Base-by-base conservation (phyloP, 1,140 invertebrate species). In the Drosophila nigromelanica region DNA sequence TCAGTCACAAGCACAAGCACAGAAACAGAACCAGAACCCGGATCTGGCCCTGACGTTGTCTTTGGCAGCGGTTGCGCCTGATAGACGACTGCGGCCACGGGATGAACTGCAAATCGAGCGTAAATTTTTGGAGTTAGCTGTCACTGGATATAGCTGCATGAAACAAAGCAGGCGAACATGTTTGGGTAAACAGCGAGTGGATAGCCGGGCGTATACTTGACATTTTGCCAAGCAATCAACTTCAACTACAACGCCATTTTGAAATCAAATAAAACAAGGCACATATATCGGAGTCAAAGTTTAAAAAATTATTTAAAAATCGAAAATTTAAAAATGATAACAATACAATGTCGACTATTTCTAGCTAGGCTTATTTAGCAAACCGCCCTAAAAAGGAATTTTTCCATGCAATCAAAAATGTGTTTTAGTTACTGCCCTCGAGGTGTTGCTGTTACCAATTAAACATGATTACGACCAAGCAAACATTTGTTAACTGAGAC, bases 41-140 rank as follows among this genome's bases (percentile, higher is more conserved):
- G 12, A 12, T 7, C 39, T 45, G 33, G 15, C 39, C 30, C 42
- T 42, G 27, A 45, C 33, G 7, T 18, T 39, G 24, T 10, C 18
- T 51, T 58, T 56, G 50, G n/a, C 52, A 64, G 64, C 55, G 77
- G 59, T 15, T 55, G 35, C 30, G 30, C 11, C 61, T 83, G 79
- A 83, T 78, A 82, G 80, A 74, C 24, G 56, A 55, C 72, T 58
- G 37, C 51, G 30, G 35, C 12, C 37, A 64, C 52, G 35, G 70
- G 47, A 71, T 82, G 80, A 82, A 78, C 72, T 64, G 68, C 80
- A 82, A 82, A 82, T 82, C 71, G 80, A 82, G 80, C 80, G 80
- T 82, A 67, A 81, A 81, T 81, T 80, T 81, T 82, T 78, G 64
- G 70, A 43, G 60, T 45, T 68, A 69, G 56, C 52, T 54, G 48